Base-by-base conservation (phyloP, 37 sponge, comb jelly and placozoan species). In the Axinella damicornis region DNA sequence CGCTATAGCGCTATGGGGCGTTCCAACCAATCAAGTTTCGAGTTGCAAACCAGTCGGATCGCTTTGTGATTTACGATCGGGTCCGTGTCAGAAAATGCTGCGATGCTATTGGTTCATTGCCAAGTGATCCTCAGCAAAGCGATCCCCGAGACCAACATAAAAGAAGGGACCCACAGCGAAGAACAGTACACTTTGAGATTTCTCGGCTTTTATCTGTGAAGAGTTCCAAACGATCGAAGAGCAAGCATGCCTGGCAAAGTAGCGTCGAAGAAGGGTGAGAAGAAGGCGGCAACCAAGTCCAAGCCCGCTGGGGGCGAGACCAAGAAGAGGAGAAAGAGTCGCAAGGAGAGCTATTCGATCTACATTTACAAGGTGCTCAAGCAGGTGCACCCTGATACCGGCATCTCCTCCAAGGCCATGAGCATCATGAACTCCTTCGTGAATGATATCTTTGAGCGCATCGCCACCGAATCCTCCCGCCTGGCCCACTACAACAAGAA, bases 351-450 rank as follows among this genome's bases (percentile, higher is more conserved):
- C 65, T 96, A 93, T 77, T 93, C 94, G 76, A 94, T 93, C 85
- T 96, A 96, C 96, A 93, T 96, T 93, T 96, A 96, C 96, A 96
- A 96, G 71, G 96, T 96, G n/a, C 81, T 96, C 80, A 96, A 96
- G 84, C 96, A 96, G 84, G 96, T 96, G 35, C 96, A 96, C 87
- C 96, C 96, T 40, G 96, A 96, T 67, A 96, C 96, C 68, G 96
- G 96, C 55, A 93, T 96, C 91, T 90, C 91, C 86, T 74, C 78
- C 82, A 96, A 96, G 80, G 96, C 92, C 87, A 96, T 96, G 96
- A 89, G 91, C 88, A 96, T 96, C 96, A 96, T 96, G 96, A 96
- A 96, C 93, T 93, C 93, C 39, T 96, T 96, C 91, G 96, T 96
- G 59, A 92, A 93, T 86, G 96, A 96, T 84, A 90, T 96, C 93